Evolutionary conservation across 2,888 invertebrate species (phyloP).

Genomic region (Orthosia incerta): DNA sequence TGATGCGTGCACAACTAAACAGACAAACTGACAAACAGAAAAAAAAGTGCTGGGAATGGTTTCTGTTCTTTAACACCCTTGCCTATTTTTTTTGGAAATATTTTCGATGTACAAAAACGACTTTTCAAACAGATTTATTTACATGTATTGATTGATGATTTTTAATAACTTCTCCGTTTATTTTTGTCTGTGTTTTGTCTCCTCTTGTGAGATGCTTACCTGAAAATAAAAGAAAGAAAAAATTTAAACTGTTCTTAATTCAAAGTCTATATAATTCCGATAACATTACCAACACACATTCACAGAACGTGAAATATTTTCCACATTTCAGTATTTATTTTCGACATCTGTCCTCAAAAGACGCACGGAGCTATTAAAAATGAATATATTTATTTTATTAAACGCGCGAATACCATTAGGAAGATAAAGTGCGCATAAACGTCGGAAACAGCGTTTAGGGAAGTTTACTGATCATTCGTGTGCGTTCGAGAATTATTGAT

Average conservation of each 20-base stretch:
- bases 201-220: conserved; percentile 33
- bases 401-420: conserved; percentile 45
- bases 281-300: conserved; percentile 15
- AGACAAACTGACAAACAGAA: no score
- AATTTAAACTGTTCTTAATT: neutral
- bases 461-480: conserved; percentile 48
- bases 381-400: conserved; percentile 43
- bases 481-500: conserved; percentile 46
- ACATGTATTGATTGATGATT: no score
- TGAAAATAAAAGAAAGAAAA: conserved; percentile 34
- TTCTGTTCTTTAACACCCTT: no score
- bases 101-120: no score
- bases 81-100: no score
- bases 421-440: conserved; percentile 53
- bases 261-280: neutral
- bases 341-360: conserved; percentile 44
- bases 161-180: neutral
- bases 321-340: conserved; percentile 46
- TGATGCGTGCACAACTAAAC: no score
- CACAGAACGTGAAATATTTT: conserved; percentile 1
- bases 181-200: neutral
- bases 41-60: no score
- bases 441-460: conserved; percentile 56
- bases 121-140: no score
- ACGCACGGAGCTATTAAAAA: conserved; percentile 44